These are phyloP conservation scores for Stichopus horrens DNA, from an alignment of 53 echinoderm and acorn worm species.

Conservation along the genomic window DNA sequence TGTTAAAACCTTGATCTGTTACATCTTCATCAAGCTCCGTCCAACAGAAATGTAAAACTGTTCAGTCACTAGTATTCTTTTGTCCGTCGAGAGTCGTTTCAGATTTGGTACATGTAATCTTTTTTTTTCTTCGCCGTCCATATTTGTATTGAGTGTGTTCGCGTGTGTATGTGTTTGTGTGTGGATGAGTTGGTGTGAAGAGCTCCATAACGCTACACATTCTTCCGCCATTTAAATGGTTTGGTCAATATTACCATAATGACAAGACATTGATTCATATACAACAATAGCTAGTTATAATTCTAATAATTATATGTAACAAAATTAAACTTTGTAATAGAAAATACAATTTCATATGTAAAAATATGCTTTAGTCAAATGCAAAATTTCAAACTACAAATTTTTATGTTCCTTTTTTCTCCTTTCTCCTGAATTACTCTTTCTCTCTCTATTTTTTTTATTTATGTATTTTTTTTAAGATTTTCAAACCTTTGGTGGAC, in stretches of 20 bases:
- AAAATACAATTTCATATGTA: conserved; percentile 54
- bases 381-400: conserved; percentile 54
- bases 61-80: no score
- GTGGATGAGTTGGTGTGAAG: background rate
- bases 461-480: background rate
- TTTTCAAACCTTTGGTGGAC: conserved; percentile 51
- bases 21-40: no score
- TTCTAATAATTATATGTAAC: conserved; percentile 48
- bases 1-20: no score
- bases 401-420: conserved; percentile 33
- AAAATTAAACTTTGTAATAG: conserved; percentile 53
- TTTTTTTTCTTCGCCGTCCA: no score
- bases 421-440: no score
- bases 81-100: no score
- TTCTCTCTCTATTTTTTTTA: background rate
- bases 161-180: no score
- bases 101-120: no score
- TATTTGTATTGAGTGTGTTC: no score
- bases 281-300: conserved; percentile 45
- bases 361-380: conserved; percentile 55
- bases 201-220: background rate
- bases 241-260: conserved; percentile 46
- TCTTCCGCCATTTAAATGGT: conserved; percentile 8
- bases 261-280: conserved; percentile 51
- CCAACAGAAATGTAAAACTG: no score